Conservation (phyloP, 2,113 vertebrate species). For the Podiceps cristatus region DNA sequence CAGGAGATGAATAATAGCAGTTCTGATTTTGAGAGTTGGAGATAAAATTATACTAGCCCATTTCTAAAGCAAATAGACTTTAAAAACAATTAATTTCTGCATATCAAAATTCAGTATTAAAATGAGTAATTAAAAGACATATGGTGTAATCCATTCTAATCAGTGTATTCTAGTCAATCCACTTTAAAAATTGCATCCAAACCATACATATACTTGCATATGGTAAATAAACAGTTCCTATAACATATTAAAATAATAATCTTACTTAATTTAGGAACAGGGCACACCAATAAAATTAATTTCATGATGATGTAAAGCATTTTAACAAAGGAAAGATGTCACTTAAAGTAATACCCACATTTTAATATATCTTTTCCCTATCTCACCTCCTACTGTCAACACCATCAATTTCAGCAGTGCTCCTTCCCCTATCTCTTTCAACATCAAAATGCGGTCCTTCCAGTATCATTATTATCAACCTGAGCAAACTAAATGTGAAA, state of each 20-base stretch:
- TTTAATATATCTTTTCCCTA: slow-evolving; percentile 60
- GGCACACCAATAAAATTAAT: background rate
- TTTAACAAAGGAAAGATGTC: slow-evolving; percentile 38
- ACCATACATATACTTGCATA: background rate
- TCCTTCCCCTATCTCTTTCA: slow-evolving; percentile 71
- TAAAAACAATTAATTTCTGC: background rate
- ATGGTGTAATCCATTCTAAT: background rate
- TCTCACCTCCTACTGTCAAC: slow-evolving; percentile 75
- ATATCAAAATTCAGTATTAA: background rate
- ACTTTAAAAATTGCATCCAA: background rate
- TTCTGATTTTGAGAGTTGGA: background rate
- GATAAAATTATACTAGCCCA: background rate
- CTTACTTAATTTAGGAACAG: background rate
- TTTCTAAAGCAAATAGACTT: slow-evolving; percentile 10
- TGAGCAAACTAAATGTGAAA: slow-evolving; percentile 77
- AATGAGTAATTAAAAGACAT: background rate
- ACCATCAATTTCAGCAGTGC: slow-evolving; percentile 71
- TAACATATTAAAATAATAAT: background rate
- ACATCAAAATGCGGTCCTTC: slow-evolving; percentile 76
- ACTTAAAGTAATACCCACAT: slow-evolving; percentile 33
- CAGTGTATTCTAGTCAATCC: background rate
- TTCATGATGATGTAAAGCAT: background rate
- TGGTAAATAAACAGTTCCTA: background rate
- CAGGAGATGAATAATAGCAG: background rate
- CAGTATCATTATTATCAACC: slow-evolving; percentile 74